Base-by-base conservation (phyloP, 2,888 invertebrate genomes). In the Eristalis arbustorum region DNA sequence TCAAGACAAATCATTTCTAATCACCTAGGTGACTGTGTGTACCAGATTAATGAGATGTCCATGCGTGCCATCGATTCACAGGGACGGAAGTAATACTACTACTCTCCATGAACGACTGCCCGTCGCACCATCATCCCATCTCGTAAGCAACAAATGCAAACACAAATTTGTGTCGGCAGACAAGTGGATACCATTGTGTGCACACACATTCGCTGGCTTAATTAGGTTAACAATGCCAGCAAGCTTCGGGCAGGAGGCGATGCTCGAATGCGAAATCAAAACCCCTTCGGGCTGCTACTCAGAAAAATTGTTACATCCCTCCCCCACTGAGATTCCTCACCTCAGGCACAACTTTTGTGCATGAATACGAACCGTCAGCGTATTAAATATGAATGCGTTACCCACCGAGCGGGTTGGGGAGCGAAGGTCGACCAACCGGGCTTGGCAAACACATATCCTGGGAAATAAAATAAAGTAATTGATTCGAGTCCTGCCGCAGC, bases 381-480 rank as follows among this genome's bases (percentile, higher is more conserved):
- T 80, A 76, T 84, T 75, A 79, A 79, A 75, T 71, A 75, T 69
- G 62, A 84, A 67, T 80, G 37, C 69, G 49, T 40, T 79, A 62
- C 61, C 23, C 56, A 23, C 28, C 63, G 62, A 5, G 25, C 37
- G 28, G 18, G 25, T 13, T 13, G 23, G 18, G 18, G 64, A 56
- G 5, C 37, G 22, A 56, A 31, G 25, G 31, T 13, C 23, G 31
- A 62, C 62, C 67, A 28, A 67, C 75, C 18, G 25, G 31, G 57
- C 66, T 67, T 34, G 76, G 73, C 73, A 77, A 85, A 66, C 64
- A 66, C 64, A 76, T 78, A 66, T 74, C 73, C 69, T 66, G 40
- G 42, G 74, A 75, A 87, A 88, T 88, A 87, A 88, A 88, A 88
- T 83, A 87, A 88, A 88, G 88, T 89, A 89, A 89, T 89, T 89